phyloP scores from a whole-genome alignment of 2,888 invertebrate species.

The Macrophya annulata region DNA sequence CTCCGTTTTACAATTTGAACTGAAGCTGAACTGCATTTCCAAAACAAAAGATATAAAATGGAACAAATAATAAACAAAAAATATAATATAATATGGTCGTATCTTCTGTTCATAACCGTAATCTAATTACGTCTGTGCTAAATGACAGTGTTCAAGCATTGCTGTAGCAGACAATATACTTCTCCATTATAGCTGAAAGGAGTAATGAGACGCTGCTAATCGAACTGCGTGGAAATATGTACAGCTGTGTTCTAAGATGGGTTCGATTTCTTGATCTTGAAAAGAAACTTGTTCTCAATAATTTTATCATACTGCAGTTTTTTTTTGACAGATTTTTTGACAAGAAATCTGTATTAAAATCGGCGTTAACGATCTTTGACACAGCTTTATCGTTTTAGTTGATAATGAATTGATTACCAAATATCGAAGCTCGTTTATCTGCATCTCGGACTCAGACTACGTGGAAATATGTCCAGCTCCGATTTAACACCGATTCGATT shows the following conservation, averaged over 20 bases:
- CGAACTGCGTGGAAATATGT: neutral
- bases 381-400: too few relatives aligned
- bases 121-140: too few relatives aligned
- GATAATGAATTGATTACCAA: too few relatives aligned
- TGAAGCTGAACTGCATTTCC: neutral
- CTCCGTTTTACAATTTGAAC: neutral
- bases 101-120: too few relatives aligned
- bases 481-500: neutral
- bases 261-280: neutral
- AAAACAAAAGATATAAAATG: neutral
- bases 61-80: too few relatives aligned
- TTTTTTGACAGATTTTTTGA: too few relatives aligned
- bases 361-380: too few relatives aligned
- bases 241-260: neutral
- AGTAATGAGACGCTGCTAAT: conserved; percentile 20
- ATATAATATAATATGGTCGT: too few relatives aligned
- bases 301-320: neutral
- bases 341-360: too few relatives aligned
- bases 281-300: neutral
- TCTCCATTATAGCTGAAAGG: neutral
- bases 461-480: too few relatives aligned
- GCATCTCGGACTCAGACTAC: too few relatives aligned
- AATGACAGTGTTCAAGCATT: neutral
- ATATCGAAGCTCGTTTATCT: too few relatives aligned
- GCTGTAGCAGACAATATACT: neutral